Base-by-base conservation (phyloP, 2,797 vertebrate species). In the Lagocephalus sceleratus region DNA sequence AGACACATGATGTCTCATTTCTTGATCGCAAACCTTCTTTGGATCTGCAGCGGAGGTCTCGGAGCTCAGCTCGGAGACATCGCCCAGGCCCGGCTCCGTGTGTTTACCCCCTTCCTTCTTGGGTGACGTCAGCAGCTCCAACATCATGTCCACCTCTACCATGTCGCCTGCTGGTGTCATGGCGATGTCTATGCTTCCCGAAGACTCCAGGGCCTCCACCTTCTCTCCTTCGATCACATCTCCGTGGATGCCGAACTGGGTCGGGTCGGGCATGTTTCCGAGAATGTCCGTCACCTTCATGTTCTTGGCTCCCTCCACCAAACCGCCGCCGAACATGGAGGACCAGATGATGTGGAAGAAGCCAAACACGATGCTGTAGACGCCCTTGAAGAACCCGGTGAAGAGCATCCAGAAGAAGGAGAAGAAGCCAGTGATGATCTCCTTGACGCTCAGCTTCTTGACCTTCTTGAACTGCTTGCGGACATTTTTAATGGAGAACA, bases 241-340 rank as follows among this genome's bases (percentile, higher is more conserved):
- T 2, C 96, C 94, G 0, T 99, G 97, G 75, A 99, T 97, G 57
- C 96, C 96, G 67, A 97, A 98, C 60, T 99, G 97, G 6, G 96
- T 99, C 0, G 97, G 97, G 81, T 99, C 96, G 6, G 97, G 97
- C 97, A 99, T 99, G 82, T 98, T 97, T 9, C 96, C 97, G 41
- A 99, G 87, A 79, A 99, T 96, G 88, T 99, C 97, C 0, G 95
- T 99, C 72, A 99, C 97, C 88, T 96, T 95, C 2, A 98, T 99
- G 77, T 98, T 99, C 90, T 98, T 99, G 71, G 97, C 97, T 26
- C 95, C 95, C 87, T 99, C 97, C 2, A 99, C 94, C 11, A 99
- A 85, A 48, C 97, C 97, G 1, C 96, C 97, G 2, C 97, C 96
- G 71, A 98, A 99, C 80, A 98, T 95, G 44, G 94, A 95, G 46